Evolutionary conservation across 2,888 invertebrate species (phyloP).

Genomic region (Ptychoptera albimana): DNA sequence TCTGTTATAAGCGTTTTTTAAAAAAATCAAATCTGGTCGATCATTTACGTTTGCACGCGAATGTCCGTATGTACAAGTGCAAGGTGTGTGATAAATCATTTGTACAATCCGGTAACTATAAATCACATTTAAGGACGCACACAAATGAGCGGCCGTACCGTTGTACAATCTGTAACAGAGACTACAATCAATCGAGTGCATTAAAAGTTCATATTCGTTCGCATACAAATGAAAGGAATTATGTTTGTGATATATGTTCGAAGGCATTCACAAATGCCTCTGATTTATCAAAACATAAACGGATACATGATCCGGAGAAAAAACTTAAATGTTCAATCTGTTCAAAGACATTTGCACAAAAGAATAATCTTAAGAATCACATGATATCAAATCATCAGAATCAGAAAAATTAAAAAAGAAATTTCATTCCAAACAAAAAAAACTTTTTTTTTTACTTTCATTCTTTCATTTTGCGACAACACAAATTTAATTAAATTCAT

Average conservation of each 20-base stretch:
- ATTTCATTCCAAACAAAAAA: too few species aligned
- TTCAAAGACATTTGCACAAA: constrained; percentile 13
- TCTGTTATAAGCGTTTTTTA: constrained; percentile 13
- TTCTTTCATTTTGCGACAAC: too few species aligned
- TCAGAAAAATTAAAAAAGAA: too few species aligned
- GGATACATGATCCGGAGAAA: constrained; percentile 11
- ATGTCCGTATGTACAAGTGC: constrained; percentile 15
- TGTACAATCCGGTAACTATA: constrained; percentile 16
- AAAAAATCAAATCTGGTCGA: constrained; percentile 15
- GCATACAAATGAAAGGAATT: constrained; percentile 16
- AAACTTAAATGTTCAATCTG: constrained; percentile 13
- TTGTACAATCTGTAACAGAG: constrained; percentile 13
- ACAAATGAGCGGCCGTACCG: constrained; percentile 15
- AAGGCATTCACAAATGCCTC: constrained; percentile 15
- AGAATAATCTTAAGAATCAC: constrained; percentile 10
- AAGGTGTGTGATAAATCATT: constrained; percentile 15
- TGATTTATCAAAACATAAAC: constrained; percentile 14
- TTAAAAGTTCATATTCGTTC: constrained; percentile 15
- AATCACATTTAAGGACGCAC: constrained; percentile 14
- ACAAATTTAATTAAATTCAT: too few species aligned
- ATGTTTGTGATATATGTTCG: constrained; percentile 12
- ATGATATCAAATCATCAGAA: constrained; percentile 1
- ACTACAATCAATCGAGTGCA: constrained; percentile 14
- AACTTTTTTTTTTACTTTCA: too few species aligned
- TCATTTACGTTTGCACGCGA: constrained; percentile 15